Evolutionary conservation across 2,113 vertebrate genomes (phyloP).

Genomic region (Chaetops frenatus): DNA sequence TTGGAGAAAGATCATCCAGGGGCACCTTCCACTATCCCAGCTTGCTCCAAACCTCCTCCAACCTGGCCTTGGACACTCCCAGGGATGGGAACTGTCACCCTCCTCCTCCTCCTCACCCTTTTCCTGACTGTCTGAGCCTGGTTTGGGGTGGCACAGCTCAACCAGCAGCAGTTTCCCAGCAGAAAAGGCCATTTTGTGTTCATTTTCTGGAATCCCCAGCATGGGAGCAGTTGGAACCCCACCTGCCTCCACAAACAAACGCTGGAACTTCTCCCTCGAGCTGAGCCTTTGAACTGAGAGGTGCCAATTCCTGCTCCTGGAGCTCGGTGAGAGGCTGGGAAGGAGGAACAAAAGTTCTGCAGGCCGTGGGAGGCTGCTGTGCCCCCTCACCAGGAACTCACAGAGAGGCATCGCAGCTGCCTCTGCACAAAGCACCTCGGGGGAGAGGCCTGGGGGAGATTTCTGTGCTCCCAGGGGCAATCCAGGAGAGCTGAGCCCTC

Average conservation of each 20-base stretch:
- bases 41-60: background rate
- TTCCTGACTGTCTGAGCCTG: background rate
- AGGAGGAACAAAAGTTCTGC: background rate
- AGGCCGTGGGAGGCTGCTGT: background rate
- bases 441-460: background rate
- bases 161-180: background rate
- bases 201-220: fast-evolving
- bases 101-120: background rate
- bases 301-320: background rate
- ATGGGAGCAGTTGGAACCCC: fast-evolving
- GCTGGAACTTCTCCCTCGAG: background rate
- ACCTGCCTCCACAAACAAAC: background rate
- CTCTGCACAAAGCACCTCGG: background rate
- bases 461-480: background rate
- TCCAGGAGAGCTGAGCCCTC: background rate
- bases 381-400: background rate
- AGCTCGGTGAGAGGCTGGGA: background rate
- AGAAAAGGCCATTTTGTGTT: background rate
- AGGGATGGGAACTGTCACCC: background rate
- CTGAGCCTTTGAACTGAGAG: background rate
- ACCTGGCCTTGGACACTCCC: background rate
- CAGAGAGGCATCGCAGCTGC: background rate
- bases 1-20: background rate
- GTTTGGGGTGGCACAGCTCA: background rate
- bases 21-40: background rate